Evolutionary conservation across 2,797 vertebrate genomes (phyloP).

Genomic region (Steatocranus sp.): DNA sequence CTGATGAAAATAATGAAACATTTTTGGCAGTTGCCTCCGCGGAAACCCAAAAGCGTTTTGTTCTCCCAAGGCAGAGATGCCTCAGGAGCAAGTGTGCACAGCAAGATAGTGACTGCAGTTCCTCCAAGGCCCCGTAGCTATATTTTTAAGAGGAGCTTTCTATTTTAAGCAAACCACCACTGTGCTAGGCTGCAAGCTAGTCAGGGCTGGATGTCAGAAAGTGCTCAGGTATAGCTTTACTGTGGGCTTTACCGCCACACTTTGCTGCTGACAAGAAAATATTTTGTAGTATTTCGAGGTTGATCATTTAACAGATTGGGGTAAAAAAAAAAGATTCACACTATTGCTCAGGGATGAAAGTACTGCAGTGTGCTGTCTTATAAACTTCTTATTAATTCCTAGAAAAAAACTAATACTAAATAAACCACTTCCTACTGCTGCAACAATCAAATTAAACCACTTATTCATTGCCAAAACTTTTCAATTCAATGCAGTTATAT

Average conservation of each 20-base stretch:
- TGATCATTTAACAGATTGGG: background rate
- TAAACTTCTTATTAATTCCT: background rate
- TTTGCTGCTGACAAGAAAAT: background rate
- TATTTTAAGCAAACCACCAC: slow-evolving; percentile 42
- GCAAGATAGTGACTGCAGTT: slow-evolving; percentile 49
- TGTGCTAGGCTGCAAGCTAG: slow-evolving; percentile 9
- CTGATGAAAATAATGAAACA: slow-evolving; percentile 37
- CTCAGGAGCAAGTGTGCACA: slow-evolving; percentile 51
- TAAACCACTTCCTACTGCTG: background rate
- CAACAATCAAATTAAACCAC: background rate
- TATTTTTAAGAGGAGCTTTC: slow-evolving; percentile 45
- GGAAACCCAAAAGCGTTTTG: slow-evolving; percentile 40
- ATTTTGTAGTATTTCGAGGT: background rate
- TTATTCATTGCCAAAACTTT: background rate
- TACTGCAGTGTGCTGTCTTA: background rate
- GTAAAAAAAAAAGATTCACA: background rate
- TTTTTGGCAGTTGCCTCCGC: slow-evolving; percentile 19
- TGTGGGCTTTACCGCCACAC: background rate
- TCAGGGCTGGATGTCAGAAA: slow-evolving; percentile 7
- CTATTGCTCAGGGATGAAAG: background rate
- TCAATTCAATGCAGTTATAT: background rate
- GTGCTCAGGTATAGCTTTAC: background rate
- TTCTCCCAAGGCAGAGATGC: slow-evolving; percentile 34
- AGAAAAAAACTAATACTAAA: background rate
- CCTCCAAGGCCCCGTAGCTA: slow-evolving; percentile 37